Conservation (phyloP, 2,113 vertebrate genomes). For the Labeo catla region DNA sequence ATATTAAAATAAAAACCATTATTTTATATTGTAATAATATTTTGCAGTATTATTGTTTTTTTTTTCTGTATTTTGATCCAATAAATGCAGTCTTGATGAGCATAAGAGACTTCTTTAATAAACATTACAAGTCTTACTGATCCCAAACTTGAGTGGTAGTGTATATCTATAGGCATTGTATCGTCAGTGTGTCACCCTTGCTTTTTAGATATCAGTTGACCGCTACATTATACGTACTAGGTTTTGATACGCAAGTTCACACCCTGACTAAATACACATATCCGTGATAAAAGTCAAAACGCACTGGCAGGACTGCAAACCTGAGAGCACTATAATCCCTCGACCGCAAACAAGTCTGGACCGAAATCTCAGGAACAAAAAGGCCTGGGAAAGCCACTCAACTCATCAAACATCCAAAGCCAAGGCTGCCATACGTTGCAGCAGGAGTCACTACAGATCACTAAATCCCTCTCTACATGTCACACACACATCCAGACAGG, state of each 20-base stretch:
- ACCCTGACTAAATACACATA: background rate
- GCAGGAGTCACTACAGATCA: background rate
- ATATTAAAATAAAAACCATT: no score
- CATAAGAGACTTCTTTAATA: no score
- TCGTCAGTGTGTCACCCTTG: background rate
- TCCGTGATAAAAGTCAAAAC: background rate
- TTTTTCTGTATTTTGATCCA: no score
- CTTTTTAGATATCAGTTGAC: background rate
- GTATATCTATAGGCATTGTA: no score
- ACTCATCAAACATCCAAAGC: background rate
- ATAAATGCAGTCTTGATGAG: no score
- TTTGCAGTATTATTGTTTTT: no score
- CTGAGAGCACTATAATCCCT: background rate
- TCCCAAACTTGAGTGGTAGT: no score
- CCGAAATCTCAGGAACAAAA: background rate
- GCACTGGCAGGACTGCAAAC: background rate
- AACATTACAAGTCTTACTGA: no score
- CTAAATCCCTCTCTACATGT: background rate
- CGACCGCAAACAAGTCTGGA: background rate
- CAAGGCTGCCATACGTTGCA: background rate
- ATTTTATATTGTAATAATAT: no score
- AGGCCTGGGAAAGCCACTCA: background rate
- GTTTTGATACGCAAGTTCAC: background rate
- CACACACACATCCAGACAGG: constrained; percentile 37
- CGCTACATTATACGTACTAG: background rate